Base-by-base conservation (phyloP, 2,113 vertebrate species). In the Mionectes macconnelli region DNA sequence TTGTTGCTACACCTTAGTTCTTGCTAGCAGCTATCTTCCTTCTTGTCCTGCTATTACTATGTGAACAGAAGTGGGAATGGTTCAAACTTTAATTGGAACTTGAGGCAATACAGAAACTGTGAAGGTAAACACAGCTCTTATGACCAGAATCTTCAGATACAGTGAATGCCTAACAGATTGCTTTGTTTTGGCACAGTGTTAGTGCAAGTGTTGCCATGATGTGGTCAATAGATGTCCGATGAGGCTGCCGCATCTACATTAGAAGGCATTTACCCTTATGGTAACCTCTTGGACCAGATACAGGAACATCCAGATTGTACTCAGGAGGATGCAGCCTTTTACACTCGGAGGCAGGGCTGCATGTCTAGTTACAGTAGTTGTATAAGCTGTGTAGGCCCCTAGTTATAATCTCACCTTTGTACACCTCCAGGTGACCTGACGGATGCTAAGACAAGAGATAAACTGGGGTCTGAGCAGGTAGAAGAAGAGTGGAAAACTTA, bases 401-500 rank as follows among this genome's bases (percentile, higher is more conserved):
- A 6, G 20, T 70, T 86, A 27, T 33, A 40, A 21, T 67, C 72
- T 90, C 53, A 31, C 25, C n/a, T 95, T 78, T 90, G 6, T 91
- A 69, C 40, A 27, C 74, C 86, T 84, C 17, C 96, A 99, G 99
- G 99, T 82, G 99, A 99, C 89, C 97, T 99, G 90, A 99, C 99
- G 37, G 99, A 99, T 94, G 99, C 98, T 12, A 99, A 99, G 97
- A 99, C 98, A 12, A 98, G 98, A 96, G 99, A 98, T 94, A 98
- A 98, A 91, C 90, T 99, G 93, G 99, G 99, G 49, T 99, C 99
- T 81, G 98, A 97, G 74, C 99, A 99, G 91, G 90, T 99, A 19
- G 99, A 99, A 89, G 98, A 98, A 84, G 99, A 99, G 94, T 99
- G 99, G 99, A 99, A 99, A 96, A 98, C 98, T 89, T 99, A 99